Conservation (phyloP, 2,113 vertebrate genomes). For the Carollia perspicillata region DNA sequence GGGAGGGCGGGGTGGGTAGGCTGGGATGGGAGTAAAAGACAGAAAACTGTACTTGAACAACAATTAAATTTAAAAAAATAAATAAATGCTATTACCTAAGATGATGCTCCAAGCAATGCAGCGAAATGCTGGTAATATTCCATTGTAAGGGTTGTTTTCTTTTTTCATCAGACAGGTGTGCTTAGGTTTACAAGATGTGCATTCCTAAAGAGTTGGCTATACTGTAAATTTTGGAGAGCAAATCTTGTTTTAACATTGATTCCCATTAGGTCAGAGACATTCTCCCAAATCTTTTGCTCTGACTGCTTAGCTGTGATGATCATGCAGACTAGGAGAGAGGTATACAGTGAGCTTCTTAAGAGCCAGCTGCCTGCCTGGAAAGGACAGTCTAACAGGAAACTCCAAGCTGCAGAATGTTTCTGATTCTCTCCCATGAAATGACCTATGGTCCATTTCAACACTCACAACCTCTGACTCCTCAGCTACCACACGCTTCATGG, state of each 20-base stretch:
- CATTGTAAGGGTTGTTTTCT: neutral
- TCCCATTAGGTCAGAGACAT: constrained; percentile 48
- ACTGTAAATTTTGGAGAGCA: constrained; percentile 39
- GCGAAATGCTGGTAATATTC: constrained; percentile 24
- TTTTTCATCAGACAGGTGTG: constrained; percentile 28
- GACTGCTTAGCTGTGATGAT: constrained; percentile 19
- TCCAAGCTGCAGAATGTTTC: neutral
- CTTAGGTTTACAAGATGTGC: constrained; percentile 11
- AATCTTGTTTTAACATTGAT: constrained; percentile 68
- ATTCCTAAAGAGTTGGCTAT: constrained; percentile 18
- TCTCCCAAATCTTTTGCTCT: constrained; percentile 39
- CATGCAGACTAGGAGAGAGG: neutral
- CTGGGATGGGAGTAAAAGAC: too few relatives aligned
- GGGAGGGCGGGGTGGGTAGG: too few relatives aligned
- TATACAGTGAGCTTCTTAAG: neutral
- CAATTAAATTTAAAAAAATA: too few relatives aligned
- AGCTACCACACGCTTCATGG: neutral
- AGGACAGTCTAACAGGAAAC: neutral
- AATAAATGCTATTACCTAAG: neutral
- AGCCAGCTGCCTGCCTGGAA: neutral
- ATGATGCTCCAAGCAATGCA: neutral
- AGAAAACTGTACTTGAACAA: too few relatives aligned
- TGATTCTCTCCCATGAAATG: neutral
- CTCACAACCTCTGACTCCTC: neutral
- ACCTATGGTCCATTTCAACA: neutral